phyloP scores from a whole-genome alignment of 2,113 vertebrate species.

The Apodemus speciosus region DNA sequence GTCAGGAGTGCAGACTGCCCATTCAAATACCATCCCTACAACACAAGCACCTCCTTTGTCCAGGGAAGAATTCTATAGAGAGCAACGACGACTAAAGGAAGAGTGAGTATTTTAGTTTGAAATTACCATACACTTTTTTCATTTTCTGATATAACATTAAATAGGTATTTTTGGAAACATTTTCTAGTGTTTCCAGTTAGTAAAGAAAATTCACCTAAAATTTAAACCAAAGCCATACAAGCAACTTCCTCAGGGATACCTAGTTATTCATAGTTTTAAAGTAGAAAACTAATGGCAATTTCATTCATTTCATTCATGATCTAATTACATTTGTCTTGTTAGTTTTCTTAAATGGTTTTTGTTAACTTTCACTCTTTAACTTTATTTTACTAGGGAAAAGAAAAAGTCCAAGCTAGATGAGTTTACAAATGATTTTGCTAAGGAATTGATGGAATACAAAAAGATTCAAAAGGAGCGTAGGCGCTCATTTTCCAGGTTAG shows the following conservation, averaged over 20 bases:
- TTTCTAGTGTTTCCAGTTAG: constrained; percentile 76
- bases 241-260: constrained; percentile 81
- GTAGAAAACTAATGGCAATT: constrained; percentile 83
- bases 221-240: constrained; percentile 81
- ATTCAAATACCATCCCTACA: constrained; percentile 87
- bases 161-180: constrained; percentile 81
- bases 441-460: constrained; percentile 99
- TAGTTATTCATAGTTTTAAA: constrained; percentile 82
- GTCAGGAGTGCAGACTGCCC: constrained; percentile 87
- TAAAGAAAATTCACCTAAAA: constrained; percentile 81
- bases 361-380: constrained; percentile 84
- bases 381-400: constrained; percentile 93
- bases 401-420: constrained; percentile 98
- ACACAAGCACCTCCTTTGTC: constrained; percentile 91
- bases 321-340: constrained; percentile 84
- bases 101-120: constrained; percentile 90
- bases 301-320: constrained; percentile 85
- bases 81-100: constrained; percentile 92
- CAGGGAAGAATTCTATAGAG: constrained; percentile 95
- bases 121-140: constrained; percentile 71
- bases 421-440: constrained; percentile 99
- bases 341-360: constrained; percentile 83
- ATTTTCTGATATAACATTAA: constrained; percentile 80
- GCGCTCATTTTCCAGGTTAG: constrained; percentile 97
- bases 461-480: constrained; percentile 97